Percentiles rank a stretch among this genome's conserved stretches.
phyloP scores from a whole-genome alignment of 2,113 vertebrate species.

The Sphaerodactylus townsendi region DNA sequence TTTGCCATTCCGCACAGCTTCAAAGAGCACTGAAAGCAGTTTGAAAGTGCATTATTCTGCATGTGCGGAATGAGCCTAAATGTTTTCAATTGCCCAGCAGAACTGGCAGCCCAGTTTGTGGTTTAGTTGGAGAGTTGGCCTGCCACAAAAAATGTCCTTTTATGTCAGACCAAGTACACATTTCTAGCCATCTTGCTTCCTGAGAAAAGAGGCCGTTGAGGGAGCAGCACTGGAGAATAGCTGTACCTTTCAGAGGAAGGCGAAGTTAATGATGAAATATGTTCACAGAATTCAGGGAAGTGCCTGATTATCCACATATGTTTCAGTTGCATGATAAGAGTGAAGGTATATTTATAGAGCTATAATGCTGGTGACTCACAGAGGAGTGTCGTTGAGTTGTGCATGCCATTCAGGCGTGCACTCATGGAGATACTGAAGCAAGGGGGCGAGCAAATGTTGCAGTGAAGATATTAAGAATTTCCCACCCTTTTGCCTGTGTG shows the following conservation, averaged over 20 bases:
- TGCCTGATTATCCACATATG: background rate
- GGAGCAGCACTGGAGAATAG: background rate
- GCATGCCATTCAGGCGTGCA: background rate
- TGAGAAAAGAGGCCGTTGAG: background rate
- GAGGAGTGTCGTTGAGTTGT: background rate
- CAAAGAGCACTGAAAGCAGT: too few relatives aligned
- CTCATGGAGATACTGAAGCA: background rate
- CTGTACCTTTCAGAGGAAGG: background rate
- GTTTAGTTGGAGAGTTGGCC: too few relatives aligned
- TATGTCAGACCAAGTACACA: background rate
- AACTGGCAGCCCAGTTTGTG: too few relatives aligned
- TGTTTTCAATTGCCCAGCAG: too few relatives aligned
- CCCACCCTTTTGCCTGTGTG: too few relatives aligned
- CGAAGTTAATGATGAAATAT: background rate
- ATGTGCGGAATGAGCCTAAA: too few relatives aligned
- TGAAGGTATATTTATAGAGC: background rate
- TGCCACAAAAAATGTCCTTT: background rate
- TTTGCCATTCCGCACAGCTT: too few relatives aligned
- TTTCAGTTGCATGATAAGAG: background rate
- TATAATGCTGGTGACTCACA: background rate
- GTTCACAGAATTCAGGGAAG: background rate
- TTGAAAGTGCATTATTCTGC: too few relatives aligned
- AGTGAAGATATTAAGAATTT: too few relatives aligned
- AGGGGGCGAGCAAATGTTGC: background rate
- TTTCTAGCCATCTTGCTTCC: background rate